Base-by-base conservation (phyloP, 2,888 invertebrate species). In the Willowsia nigromaculata region DNA sequence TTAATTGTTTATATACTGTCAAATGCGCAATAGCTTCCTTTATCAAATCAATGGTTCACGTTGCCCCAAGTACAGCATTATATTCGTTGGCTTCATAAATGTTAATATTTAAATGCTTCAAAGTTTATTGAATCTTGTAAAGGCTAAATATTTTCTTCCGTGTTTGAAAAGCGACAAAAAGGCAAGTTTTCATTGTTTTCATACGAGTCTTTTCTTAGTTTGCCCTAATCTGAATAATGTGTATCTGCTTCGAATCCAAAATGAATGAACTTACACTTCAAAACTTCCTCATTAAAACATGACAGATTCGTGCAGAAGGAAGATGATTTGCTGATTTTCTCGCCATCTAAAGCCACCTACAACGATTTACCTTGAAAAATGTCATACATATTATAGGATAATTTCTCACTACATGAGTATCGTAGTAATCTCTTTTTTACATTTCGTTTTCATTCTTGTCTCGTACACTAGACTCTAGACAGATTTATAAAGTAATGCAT, bases 361-460 rank as follows among this genome's bases (percentile, higher is more conserved):
- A 68, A 33, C 68, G 68, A 40, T 9, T 18, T 68, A 68, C 68
- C 37, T 40, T 68, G 68, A 37, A 37, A 37, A 9, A 59, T 18
- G 11, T 59, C 56, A 7, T 59, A 37, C 4, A 37, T 4, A 37
- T 37, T 37, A 37, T 37, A 4, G 5, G 5, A 6, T 9, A 6
- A 37, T 4, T 9, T 6, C 9, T 37, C 9, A 37, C 4, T 37
- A 37, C 37, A n/a, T n/a, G 37, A 9, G 5, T 4, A 37, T 37
- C 5, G 37, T 37, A 9, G 37, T 37, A 37, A 37, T 37, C 9
- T 37, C 4, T 9, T 4, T 37, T 37, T 71, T 71, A n/a, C 4
- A 71, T 22, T 71, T 22, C 37, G 50, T 78, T 53, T 50, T 53
- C 76, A 78, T 27, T 78, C 53, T 53, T 22, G 68, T 33, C 68